Evolutionary conservation across 2,888 invertebrate genomes (phyloP).

Genomic region (Carabus problematicus): DNA sequence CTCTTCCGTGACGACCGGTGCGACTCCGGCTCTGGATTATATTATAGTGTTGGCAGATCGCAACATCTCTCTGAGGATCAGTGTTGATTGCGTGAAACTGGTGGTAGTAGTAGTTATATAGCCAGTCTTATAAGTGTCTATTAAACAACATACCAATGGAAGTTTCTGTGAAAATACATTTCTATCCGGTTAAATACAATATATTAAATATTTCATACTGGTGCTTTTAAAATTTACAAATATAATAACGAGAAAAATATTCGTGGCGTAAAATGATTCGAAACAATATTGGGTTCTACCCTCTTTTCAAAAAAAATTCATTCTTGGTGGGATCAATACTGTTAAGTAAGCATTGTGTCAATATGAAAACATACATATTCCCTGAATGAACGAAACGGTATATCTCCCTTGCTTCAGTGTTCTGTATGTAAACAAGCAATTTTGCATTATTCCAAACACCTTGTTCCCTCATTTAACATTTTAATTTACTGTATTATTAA

Average conservation of each 20-base stretch:
- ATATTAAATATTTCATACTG: slow-evolving; percentile 12
- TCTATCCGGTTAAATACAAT: slow-evolving; percentile 25
- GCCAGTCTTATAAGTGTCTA: slow-evolving; percentile 10
- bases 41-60: slow-evolving; percentile 20
- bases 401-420: no score
- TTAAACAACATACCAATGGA: slow-evolving; percentile 24
- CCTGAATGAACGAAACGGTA: no score
- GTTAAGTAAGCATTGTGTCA: slow-evolving; percentile 26
- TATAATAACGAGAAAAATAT: slow-evolving; percentile 18
- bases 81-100: slow-evolving; percentile 24
- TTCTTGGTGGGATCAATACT: slow-evolving; percentile 40
- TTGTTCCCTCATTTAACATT: neutral
- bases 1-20: neutral
- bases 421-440: no score
- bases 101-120: slow-evolving; percentile 21
- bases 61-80: slow-evolving; percentile 33
- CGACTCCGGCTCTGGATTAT: slow-evolving; percentile 30
- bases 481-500: slow-evolving; percentile 3
- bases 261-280: slow-evolving; percentile 32
- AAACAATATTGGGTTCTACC: slow-evolving; percentile 31
- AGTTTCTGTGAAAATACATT: slow-evolving; percentile 13
- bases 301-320: slow-evolving; percentile 34
- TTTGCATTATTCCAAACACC: no score
- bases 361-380: no score
- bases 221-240: neutral